phyloP scores from a whole-genome alignment of 2,888 invertebrate species.

The Alsophila aescularia region DNA sequence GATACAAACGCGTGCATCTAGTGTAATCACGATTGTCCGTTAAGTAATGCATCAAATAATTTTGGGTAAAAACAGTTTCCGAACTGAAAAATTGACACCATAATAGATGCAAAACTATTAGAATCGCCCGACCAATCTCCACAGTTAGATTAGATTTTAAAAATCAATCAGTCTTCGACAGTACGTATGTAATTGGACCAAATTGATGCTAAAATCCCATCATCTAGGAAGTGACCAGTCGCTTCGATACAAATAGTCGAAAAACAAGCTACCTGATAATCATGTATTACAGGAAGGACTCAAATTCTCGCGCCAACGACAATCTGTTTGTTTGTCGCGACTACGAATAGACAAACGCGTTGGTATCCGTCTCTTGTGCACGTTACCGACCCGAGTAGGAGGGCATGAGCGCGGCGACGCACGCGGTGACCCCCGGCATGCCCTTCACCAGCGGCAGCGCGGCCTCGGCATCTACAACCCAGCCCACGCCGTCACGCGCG shows the following conservation, averaged over 20 bases:
- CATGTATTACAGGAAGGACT: too few relatives aligned
- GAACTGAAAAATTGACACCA: background rate
- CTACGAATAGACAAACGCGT: constrained; percentile 9
- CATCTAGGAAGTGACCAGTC: too few relatives aligned
- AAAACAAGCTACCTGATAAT: too few relatives aligned
- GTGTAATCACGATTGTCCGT: constrained; percentile 7
- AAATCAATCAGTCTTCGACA: too few relatives aligned
- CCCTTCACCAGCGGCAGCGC: constrained; percentile 75
- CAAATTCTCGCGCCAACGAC: too few relatives aligned
- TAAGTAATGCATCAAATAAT: background rate
- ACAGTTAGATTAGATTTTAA: too few relatives aligned
- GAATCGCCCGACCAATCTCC: too few relatives aligned
- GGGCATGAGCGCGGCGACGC: constrained; percentile 87
- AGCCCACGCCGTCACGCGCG: background rate
- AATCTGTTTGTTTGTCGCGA: too few relatives aligned
- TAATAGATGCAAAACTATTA: background rate
- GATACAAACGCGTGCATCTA: constrained; percentile 52
- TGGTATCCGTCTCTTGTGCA: background rate
- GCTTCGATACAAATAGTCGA: too few relatives aligned
- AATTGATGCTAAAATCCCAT: too few relatives aligned
- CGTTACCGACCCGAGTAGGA: constrained; percentile 88
- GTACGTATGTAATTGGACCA: too few relatives aligned
- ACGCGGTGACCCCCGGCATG: constrained; percentile 79
- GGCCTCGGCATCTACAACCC: constrained; percentile 52
- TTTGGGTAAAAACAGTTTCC: background rate